Base-by-base conservation (phyloP, 2,888 invertebrate genomes). In the Xanthorhoe designata region DNA sequence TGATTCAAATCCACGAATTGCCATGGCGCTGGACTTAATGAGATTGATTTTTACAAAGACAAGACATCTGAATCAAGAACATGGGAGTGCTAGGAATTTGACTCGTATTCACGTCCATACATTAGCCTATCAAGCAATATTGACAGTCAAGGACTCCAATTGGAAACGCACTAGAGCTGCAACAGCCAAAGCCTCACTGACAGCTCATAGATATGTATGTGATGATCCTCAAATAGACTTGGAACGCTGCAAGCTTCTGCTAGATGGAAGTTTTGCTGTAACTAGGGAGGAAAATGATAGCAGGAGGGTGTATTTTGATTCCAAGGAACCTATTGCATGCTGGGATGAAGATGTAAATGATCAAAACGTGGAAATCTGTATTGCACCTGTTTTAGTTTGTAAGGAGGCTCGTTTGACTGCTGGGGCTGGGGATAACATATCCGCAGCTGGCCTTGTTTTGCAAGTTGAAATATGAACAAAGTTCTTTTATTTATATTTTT, bases 371-470 rank as follows among this genome's bases (percentile, higher is more conserved):
- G 94, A 96, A 77, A 95, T 97, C 60, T 98, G 98, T 86, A 94
- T 98, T 5, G 97, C 97, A 0, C 97, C 98, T 0, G 97, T 97
- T 6, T 89, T 98, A 29, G 97, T 98, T 2, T 98, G 98, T 80
- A 97, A 96, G 0, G 94, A 96, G 75, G 97, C 97, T 0, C 95
- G 95, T 67, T 95, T 97, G 78, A 98, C 98, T 0, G 97, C 97
- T 0, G 98, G 98, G 0, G 97, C 97, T 9, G 98, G 98, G 0
- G 98, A 98, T 83, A 98, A 97, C 81, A 97, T 98, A 71, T 97
- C 97, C 0, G 97, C 97, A n/a, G 97, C 97, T 1, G 97, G 97
- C n/a, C 89, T 98, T 15, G 96, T 95, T n/a, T 89, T 95, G 61
- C 96, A 96, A 85, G 94, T 96, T 66, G 94, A 92, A 67, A 90